phyloP scores from a whole-genome alignment of 2,888 invertebrate species.

The Nomada goodeniana region DNA sequence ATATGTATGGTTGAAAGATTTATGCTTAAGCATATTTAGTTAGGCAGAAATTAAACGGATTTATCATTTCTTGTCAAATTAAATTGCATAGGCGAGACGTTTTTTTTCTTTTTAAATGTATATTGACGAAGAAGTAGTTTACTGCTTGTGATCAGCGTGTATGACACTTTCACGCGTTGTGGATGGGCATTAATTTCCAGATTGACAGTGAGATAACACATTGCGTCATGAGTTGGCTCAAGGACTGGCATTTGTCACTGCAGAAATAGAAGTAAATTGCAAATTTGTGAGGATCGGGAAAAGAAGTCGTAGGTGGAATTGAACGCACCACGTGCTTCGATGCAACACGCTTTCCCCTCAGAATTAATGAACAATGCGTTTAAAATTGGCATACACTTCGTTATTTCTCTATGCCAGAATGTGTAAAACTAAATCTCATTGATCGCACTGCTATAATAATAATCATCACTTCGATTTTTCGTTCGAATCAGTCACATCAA shows the following conservation, averaged over 20 bases:
- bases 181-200: slow-evolving; percentile 23
- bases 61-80: background rate
- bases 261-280: slow-evolving; percentile 26
- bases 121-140: slow-evolving; percentile 7
- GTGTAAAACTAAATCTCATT: background rate
- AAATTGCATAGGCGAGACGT: background rate
- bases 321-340: slow-evolving; percentile 1
- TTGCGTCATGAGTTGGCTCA: slow-evolving; percentile 17
- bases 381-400: background rate
- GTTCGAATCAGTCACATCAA: too few relatives aligned
- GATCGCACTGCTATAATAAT: background rate
- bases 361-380: background rate
- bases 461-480: background rate
- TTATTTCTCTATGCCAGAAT: background rate
- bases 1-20: too few relatives aligned
- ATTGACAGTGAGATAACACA: slow-evolving; percentile 39
- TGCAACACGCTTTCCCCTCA: background rate
- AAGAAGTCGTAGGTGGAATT: slow-evolving; percentile 8
- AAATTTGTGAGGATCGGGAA: slow-evolving; percentile 19
- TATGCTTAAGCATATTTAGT: background rate
- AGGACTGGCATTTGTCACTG: slow-evolving; percentile 8
- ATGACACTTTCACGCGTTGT: slow-evolving; percentile 32
- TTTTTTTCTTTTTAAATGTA: slow-evolving; percentile 9
- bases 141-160: slow-evolving; percentile 7
- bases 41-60: background rate